phyloP scores from a whole-genome alignment of 1,140 invertebrate genomes.

The Cepaea nemoralis region DNA sequence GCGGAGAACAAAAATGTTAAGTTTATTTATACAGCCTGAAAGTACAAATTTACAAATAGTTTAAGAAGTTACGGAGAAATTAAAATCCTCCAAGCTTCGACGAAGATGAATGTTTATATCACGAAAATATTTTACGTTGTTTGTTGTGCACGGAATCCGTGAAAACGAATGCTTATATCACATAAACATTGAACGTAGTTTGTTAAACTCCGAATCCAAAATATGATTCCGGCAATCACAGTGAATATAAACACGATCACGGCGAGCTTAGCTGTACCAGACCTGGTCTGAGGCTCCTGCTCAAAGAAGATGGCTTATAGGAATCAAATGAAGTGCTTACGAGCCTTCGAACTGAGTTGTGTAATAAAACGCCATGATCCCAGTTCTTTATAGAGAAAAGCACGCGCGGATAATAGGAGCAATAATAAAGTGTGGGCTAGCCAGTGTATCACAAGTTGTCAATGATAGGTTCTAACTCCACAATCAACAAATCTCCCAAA shows the following conservation, averaged over 20 bases:
- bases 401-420: constrained; percentile 27
- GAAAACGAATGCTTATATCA: no score
- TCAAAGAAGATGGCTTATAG: background rate
- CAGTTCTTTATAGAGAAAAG: constrained; percentile 29
- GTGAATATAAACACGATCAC: background rate
- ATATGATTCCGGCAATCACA: no score
- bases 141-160: no score
- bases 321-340: constrained; percentile 16
- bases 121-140: no score
- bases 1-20: no score
- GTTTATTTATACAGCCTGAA: no score
- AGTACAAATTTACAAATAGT: no score
- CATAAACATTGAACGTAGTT: no score
- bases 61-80: no score
- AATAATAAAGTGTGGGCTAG: background rate
- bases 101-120: no score
- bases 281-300: background rate
- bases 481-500: constrained; percentile 25
- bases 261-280: background rate
- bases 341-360: background rate
- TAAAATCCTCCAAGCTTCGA: no score
- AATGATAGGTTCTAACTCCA: constrained; percentile 36
- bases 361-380: constrained; percentile 26
- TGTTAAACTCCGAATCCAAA: no score
- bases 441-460: constrained; percentile 9